A percentile compares a stretch with the other conserved stretches of the same genome.
These are phyloP conservation scores for Rhagonycha lutea DNA, from an alignment of 2,888 invertebrate genomes.

Conservation along the genomic window DNA sequence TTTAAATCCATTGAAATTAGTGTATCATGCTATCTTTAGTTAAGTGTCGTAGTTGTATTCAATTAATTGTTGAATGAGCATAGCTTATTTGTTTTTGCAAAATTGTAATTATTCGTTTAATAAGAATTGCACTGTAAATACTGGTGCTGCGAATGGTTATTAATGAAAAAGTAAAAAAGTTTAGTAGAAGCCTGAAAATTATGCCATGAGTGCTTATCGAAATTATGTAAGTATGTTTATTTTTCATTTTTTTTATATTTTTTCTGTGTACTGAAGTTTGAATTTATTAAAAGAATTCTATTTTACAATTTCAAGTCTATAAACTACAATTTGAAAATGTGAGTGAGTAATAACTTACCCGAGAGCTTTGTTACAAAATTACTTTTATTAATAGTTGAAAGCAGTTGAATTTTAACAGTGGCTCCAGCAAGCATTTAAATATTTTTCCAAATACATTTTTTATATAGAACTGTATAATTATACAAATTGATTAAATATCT, in stretches of 20 bases:
- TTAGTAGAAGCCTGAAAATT: constrained; percentile 20
- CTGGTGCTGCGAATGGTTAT: neutral
- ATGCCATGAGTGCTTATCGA: constrained; percentile 41
- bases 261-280: neutral
- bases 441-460: neutral
- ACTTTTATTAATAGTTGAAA: neutral
- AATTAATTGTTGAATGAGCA: neutral
- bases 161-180: neutral
- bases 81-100: neutral
- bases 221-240: constrained; percentile 41
- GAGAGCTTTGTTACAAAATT: neutral
- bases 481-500: neutral
- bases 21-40: constrained; percentile 9
- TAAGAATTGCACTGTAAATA: neutral
- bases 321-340: neutral
- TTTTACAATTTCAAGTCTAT: neutral
- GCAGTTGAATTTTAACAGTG: neutral
- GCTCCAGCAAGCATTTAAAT: neutral
- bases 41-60: constrained; percentile 9
- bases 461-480: neutral
- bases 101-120: neutral
- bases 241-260: neutral
- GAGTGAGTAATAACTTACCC: neutral
- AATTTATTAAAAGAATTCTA: neutral
- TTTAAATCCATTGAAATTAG: constrained; percentile 19